These are phyloP conservation scores for Bombus superbus DNA, from an alignment of 1,140 invertebrate genomes.

Conservation along the genomic window DNA sequence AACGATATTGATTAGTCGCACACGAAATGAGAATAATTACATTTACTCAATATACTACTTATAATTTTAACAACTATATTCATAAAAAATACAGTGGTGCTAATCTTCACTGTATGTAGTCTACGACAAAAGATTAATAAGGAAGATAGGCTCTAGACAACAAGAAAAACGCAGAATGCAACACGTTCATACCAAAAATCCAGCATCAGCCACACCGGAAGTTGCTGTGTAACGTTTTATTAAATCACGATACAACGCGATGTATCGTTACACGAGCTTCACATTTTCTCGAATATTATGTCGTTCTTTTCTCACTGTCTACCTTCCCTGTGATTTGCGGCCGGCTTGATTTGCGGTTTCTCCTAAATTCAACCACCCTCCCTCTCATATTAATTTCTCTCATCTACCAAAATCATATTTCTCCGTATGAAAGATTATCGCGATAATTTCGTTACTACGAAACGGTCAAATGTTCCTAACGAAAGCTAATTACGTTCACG, in stretches of 20 bases:
- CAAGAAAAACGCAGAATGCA: background rate
- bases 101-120: too few species aligned
- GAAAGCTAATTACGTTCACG: background rate
- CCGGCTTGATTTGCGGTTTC: slow-evolving; percentile 53
- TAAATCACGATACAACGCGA: slow-evolving; percentile 47
- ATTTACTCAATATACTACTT: too few species aligned
- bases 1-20: too few species aligned
- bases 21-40: too few species aligned
- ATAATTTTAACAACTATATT: too few species aligned
- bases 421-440: background rate
- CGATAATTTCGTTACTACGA: slow-evolving; percentile 10
- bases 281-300: slow-evolving; percentile 44
- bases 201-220: background rate
- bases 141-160: too few species aligned
- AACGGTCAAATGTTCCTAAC: too few species aligned
- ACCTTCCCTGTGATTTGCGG: slow-evolving; percentile 47
- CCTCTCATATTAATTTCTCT: background rate
- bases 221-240: slow-evolving; percentile 31
- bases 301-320: slow-evolving; percentile 26
- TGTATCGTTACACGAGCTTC: slow-evolving; percentile 8
- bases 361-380: slow-evolving; percentile 25
- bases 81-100: too few species aligned
- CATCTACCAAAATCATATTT: background rate
- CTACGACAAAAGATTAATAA: too few species aligned
- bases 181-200: slow-evolving; percentile 36